Evolutionary conservation across 2,113 vertebrate genomes (phyloP).

Genomic region (Channa argus): DNA sequence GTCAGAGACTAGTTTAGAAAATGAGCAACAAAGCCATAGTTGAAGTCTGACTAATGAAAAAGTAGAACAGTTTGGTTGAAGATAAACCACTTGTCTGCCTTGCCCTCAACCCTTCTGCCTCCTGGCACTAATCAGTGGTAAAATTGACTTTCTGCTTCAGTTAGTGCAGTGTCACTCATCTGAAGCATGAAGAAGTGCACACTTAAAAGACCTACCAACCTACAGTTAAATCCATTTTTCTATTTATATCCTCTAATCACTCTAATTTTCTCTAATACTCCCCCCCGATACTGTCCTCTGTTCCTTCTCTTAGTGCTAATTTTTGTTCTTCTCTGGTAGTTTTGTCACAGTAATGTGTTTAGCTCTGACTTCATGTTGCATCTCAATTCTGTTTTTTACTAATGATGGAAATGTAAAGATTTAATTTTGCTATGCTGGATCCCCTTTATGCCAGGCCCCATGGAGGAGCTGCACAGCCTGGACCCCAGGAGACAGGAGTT

Average conservation of each 20-base stretch:
- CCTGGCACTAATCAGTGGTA: conserved; percentile 14
- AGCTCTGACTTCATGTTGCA: not conserved
- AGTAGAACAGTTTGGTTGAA: conserved; percentile 9
- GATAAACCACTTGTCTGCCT: conserved; percentile 1
- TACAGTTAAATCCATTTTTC: conserved; percentile 41
- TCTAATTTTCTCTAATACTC: conserved; percentile 44
- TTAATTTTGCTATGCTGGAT: conserved; percentile 3
- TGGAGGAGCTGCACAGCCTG: conserved; percentile 99
- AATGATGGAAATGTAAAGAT: not conserved
- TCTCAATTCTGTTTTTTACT: not conserved
- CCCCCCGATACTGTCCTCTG: conserved; percentile 28
- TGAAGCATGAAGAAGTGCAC: not conserved
- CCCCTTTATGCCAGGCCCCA: conserved; percentile 84
- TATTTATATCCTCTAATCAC: conserved; percentile 52
- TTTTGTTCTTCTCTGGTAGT: conserved; percentile 19
- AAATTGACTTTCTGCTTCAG: conserved; percentile 40
- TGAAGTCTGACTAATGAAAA: conserved; percentile 4
- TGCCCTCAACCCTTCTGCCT: conserved; percentile 5
- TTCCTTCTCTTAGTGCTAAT: conserved; percentile 15
- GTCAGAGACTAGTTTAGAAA: conserved; percentile 19
- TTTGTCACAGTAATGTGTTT: conserved; percentile 1
- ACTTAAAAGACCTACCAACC: conserved; percentile 23
- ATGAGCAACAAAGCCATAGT: conserved; percentile 28
- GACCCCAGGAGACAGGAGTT: conserved; percentile 98
- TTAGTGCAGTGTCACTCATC: conserved; percentile 48